Evolutionary conservation across 2,113 vertebrate species (phyloP), one percentile per base, ranked within the genome.

Genomic region (Ibidorhyncha struthersii): DNA sequence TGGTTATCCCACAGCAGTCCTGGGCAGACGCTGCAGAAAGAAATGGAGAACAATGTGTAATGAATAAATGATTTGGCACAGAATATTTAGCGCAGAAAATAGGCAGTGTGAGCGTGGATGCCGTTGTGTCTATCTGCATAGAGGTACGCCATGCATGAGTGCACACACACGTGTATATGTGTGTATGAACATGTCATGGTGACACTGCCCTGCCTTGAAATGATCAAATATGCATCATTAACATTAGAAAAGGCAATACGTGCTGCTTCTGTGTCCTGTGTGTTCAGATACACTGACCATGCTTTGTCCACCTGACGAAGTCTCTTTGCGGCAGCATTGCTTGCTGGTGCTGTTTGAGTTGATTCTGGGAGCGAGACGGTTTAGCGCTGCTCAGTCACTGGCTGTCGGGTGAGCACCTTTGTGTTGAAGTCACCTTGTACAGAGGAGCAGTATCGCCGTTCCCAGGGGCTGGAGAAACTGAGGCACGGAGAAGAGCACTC

Each of bases 101-200:
- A 50, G 20, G 32, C 47, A 53, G 67, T 1, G 2, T 14, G 45
- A 22, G 30, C 5, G 10, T 21, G 36, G 41, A 13, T 72, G 70
- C 21, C 32, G 40, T 16, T 71, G 30, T 30, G 17, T 26, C 79
- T 55, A 0, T 25, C 56, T 77, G 52, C 23, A 6, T 27, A 36
- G 59, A 73, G 29, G 12, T 7, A 3, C 29, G 26, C 36, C 49
- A 12, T 15, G 21, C 12, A 0, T 53, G 26, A 9, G 19, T 10
- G 43, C 12, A 4, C 30, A 21, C 3, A 0, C 13, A 6, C 16
- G 4, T 11, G 0, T 2, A 6, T 25, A 2, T 36, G 19, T 53
- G 47, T 26, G 7, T 22, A 12, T 13, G 49, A 29, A 19, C 34
- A 9, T 2, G 2, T 3, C 26, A 6, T 8, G 30, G 6, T 6